These are phyloP conservation scores for Porites lutea DNA, from an alignment of 64 coral and sea anemone species.

Conservation along the genomic window DNA sequence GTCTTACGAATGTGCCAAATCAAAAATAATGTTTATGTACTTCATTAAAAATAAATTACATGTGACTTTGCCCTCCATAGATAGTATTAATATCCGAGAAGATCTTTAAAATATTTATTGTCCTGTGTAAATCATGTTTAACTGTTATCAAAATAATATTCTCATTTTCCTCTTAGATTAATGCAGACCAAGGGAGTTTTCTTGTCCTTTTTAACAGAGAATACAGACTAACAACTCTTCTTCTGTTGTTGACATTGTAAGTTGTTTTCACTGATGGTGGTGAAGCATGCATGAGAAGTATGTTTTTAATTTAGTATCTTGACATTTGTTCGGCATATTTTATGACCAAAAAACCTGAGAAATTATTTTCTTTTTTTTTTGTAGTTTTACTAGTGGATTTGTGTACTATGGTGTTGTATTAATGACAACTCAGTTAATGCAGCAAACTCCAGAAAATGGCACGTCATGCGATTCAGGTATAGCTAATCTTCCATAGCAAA, in stretches of 20 bases:
- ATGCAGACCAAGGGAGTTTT: conserved; percentile 3
- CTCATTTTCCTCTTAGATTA: conserved; percentile 33
- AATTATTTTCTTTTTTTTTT: background rate
- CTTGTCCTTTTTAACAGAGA: conserved; percentile 64
- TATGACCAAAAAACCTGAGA: too few species aligned
- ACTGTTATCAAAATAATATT: too few species aligned
- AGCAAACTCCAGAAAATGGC: conserved; percentile 4
- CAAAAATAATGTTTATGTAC: too few species aligned
- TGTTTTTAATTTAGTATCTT: too few species aligned
- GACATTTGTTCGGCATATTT: too few species aligned
- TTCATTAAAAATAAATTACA: too few species aligned
- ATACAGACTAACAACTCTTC: conserved; percentile 55
- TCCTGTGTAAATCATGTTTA: too few species aligned
- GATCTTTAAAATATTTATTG: too few species aligned
- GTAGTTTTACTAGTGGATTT: conserved; percentile 53
- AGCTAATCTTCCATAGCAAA: background rate
- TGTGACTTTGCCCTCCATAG: too few species aligned
- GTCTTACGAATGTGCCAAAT: too few species aligned
- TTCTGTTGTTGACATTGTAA: conserved; percentile 69
- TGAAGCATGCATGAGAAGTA: too few species aligned
- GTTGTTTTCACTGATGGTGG: background rate
- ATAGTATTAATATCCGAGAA: too few species aligned
- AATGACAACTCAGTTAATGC: conserved; percentile 66
- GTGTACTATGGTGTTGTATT: conserved; percentile 71
- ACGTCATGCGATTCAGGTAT: conserved; percentile 31